A percentile compares a stretch with the other conserved stretches of the same genome.
phyloP scores from a whole-genome alignment of 2,888 invertebrate species.

The Meteorus cinctellus region DNA sequence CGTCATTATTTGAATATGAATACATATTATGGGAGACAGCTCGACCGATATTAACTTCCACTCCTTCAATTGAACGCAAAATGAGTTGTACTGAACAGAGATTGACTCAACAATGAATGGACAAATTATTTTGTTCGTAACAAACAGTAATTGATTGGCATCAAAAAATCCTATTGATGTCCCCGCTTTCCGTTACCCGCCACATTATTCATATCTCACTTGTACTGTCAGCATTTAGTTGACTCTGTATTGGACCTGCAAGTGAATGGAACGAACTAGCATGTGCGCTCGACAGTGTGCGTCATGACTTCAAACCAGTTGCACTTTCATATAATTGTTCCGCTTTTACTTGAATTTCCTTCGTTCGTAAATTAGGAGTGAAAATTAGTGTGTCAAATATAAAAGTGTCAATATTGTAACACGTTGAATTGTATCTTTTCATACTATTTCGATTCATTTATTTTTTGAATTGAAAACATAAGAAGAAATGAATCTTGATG shows the following conservation, averaged over 20 bases:
- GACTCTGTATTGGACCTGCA: not conserved
- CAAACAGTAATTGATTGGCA: not conserved
- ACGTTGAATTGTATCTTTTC: not conserved
- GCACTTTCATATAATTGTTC: constrained; percentile 40
- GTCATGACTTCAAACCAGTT: constrained; percentile 57
- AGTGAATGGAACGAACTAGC: constrained; percentile 38
- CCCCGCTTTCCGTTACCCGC: not conserved
- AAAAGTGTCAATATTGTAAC: not conserved
- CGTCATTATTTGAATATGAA: too few species aligned
- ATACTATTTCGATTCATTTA: not conserved
- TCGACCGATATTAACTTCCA: not conserved
- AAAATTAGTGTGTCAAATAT: not conserved
- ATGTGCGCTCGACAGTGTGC: constrained; percentile 62
- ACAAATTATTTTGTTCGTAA: not conserved
- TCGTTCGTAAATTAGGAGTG: not conserved
- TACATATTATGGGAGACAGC: too few species aligned
- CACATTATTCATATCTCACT: constrained; percentile 2
- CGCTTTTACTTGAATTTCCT: constrained; percentile 11
- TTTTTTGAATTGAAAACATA: not conserved
- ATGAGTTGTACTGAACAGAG: not conserved
- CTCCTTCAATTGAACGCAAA: not conserved
- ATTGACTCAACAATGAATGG: not conserved
- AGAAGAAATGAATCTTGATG: not conserved
- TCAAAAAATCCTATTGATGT: not conserved
- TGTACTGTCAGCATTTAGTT: constrained; percentile 9